Evolutionary conservation across 2,888 invertebrate genomes (phyloP).

Genomic region (Platycnemis pennipes): DNA sequence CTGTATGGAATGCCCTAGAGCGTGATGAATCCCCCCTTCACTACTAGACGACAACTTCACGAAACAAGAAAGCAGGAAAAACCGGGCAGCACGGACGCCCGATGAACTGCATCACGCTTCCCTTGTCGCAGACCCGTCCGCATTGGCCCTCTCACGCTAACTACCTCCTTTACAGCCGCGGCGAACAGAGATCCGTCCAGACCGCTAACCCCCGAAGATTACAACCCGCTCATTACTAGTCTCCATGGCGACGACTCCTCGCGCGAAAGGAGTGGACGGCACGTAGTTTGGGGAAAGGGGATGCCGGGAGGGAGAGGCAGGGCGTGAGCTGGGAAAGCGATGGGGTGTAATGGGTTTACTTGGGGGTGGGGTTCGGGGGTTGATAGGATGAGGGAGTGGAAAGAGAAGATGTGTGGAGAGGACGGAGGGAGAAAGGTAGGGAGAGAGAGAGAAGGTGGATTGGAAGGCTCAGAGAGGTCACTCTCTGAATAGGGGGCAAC

Average conservation of each 20-base stretch:
- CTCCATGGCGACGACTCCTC: constrained; percentile 50
- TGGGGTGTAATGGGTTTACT: neutral
- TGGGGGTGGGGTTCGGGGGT: neutral
- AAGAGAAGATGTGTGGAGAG: neutral
- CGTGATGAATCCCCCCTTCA: neutral
- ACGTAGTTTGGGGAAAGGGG: constrained; percentile 40
- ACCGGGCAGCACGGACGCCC: neutral
- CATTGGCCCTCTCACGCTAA: neutral
- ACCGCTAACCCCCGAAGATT: constrained; percentile 34
- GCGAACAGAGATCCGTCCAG: neutral
- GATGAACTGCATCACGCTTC: neutral
- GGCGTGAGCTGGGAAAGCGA: neutral
- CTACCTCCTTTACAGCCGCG: neutral
- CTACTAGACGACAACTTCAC: neutral
- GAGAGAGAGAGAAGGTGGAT: constrained; percentile 6
- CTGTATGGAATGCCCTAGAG: neutral
- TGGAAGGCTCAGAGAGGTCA: constrained; percentile 34
- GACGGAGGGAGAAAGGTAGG: neutral
- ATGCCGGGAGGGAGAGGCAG: neutral
- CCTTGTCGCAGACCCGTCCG: neutral
- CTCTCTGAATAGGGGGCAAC: constrained; percentile 41
- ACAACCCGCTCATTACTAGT: constrained; percentile 59
- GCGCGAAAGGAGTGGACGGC: constrained; percentile 60
- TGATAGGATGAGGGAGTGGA: neutral
- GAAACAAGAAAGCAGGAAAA: neutral